Evolutionary conservation across 2,888 invertebrate species (phyloP), one percentile per base, ranked within the genome.

Genomic region (Eupeodes latifasciatus): DNA sequence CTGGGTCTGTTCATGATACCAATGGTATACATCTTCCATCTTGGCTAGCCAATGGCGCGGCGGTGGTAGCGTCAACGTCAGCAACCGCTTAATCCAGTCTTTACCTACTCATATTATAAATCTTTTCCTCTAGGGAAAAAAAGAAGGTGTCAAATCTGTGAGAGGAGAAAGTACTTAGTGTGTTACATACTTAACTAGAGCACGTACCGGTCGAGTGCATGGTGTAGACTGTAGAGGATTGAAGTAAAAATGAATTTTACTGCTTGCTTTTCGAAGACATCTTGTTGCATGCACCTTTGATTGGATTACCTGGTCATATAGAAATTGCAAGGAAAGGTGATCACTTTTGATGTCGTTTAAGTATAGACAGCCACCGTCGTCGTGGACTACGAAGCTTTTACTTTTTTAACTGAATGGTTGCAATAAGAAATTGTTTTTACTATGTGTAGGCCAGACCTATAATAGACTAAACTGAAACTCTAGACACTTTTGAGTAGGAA

Each of bases 211-310:
- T 59, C 59, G 34, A 34, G 34, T 59, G 34, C 34, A 59, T 51
- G 51, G 59, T 27, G 27, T 59, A 12, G 6, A 59, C 36, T 27
- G 27, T 59, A 12, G 6, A 59, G 14, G 51, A 51, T 51, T 51
- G 51, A 59, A 59, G 34, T 14, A 59, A 34, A 59, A 59, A 59
- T 14, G 4, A 34, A 59, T 12, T 5, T 59, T 59, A 12, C 5
- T 12, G 14, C 14, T 59, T 34, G 34, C 36, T 59, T 59, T 59
- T 34, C 6, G 5, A 12, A 7, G 11, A 34, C 59, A 59, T 34
- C 53, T 7, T 12, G 59, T 59, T 59, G 34, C 27, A 57, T 59
- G 59, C 59, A 59, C 34, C 59, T 59, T 59, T 34, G 34, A 59
- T 34, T 59, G 59, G 59, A 14, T 34, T 59, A 59, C 34, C 59